Percentiles rank a stretch among this genome's conserved stretches.
Evolutionary conservation across 30 jellyfish, hydroid and myxozoan genomes (phyloP).

Genomic region (Rhopilema esculentum): DNA sequence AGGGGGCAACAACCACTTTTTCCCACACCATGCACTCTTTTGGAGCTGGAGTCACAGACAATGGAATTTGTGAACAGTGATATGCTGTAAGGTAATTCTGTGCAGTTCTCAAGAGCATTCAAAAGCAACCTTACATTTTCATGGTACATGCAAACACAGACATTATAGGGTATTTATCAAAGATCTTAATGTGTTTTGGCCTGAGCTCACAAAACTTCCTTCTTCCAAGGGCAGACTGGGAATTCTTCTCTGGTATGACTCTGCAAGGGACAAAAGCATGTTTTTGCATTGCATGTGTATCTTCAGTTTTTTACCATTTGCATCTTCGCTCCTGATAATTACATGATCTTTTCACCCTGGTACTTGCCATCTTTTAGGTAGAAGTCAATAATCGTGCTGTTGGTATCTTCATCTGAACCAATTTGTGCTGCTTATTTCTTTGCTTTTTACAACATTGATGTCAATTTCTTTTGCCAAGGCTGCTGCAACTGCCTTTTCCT

Average conservation of each 20-base stretch:
- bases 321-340: not conserved
- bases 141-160: conserved; percentile 37
- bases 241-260: conserved; percentile 23
- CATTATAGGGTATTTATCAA: conserved; percentile 18
- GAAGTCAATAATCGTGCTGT: conserved; percentile 5
- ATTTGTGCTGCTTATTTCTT: conserved; percentile 13
- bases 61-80: conserved; percentile 1
- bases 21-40: not conserved
- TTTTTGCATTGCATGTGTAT: conserved; percentile 6
- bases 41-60: conserved; percentile 19
- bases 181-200: conserved; percentile 14
- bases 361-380: conserved; percentile 47
- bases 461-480: conserved; percentile 18
- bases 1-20: too few species aligned
- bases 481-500: conserved; percentile 15
- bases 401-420: conserved; percentile 18
- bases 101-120: not conserved
- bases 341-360: conserved; percentile 55
- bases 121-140: conserved; percentile 35
- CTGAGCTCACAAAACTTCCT: conserved; percentile 12
- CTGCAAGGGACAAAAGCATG: conserved; percentile 38
- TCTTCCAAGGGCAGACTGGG: not conserved
- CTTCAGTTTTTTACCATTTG: conserved; percentile 21
- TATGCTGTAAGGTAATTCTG: not conserved
- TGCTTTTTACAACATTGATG: conserved; percentile 6